Evolutionary conservation across 2,888 invertebrate genomes (phyloP).

Genomic region (Caenorhabditis afra): DNA sequence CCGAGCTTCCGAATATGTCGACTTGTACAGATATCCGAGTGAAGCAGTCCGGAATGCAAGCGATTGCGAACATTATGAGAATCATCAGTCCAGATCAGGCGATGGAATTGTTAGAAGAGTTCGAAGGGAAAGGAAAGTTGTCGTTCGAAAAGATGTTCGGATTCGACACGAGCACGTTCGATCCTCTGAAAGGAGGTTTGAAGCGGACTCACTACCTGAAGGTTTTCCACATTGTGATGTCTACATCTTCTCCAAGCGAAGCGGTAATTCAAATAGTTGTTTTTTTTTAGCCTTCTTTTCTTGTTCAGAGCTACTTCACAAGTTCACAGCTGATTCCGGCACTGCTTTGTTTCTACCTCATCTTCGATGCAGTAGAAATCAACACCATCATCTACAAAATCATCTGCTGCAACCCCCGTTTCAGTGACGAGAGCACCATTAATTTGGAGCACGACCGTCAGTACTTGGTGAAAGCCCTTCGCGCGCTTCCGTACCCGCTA

Average conservation of each 20-base stretch:
- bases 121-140: background rate
- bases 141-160: slow-evolving; percentile 33
- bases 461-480: background rate
- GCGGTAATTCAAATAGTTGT: slow-evolving; percentile 4
- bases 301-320: slow-evolving; percentile 7
- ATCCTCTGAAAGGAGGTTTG: background rate
- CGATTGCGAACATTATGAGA: slow-evolving; percentile 19
- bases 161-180: slow-evolving; percentile 10
- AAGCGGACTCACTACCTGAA: slow-evolving; percentile 34
- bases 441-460: background rate
- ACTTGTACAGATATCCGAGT: slow-evolving; percentile 39
- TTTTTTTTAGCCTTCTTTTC: no score
- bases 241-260: slow-evolving; percentile 5
- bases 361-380: slow-evolving; percentile 19
- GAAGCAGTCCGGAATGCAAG: slow-evolving; percentile 25
- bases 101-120: slow-evolving; percentile 11
- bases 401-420: no score
- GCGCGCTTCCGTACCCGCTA: slow-evolving; percentile 8
- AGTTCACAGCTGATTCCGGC: background rate
- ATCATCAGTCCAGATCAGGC: background rate
- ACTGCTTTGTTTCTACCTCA: slow-evolving; percentile 24
- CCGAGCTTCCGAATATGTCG: slow-evolving; percentile 27
- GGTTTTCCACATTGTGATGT: no score
- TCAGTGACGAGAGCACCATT: no score
- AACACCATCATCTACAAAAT: slow-evolving; percentile 33